phyloP scores from a whole-genome alignment of 2,113 vertebrate species.

The Nanorana parkeri region DNA sequence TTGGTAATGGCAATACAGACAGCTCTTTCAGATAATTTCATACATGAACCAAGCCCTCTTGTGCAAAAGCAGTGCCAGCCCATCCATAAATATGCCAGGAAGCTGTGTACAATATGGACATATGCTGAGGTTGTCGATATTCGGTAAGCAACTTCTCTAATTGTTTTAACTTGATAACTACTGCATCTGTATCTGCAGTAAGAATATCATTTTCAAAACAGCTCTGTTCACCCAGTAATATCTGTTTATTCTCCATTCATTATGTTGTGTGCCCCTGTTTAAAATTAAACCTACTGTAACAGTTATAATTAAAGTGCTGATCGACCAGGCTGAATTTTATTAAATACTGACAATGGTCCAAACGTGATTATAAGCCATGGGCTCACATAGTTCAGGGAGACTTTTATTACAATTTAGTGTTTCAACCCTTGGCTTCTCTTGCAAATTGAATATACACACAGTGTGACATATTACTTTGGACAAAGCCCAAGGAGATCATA shows the following conservation, averaged over 20 bases:
- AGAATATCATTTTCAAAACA: no score
- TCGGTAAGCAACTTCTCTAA: no score
- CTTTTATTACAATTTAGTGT: conserved; percentile 50
- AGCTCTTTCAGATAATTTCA: no score
- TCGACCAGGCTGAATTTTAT: conserved; percentile 40
- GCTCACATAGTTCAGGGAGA: conserved; percentile 48
- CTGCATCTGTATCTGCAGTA: no score
- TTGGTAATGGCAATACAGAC: no score
- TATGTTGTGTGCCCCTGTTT: neutral
- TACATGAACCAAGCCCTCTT: no score
- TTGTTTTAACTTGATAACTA: no score
- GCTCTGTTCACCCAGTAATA: neutral
- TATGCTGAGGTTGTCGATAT: no score
- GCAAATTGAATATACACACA: conserved; percentile 38
- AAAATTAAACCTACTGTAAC: neutral
- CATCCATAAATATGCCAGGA: no score
- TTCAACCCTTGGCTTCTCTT: conserved; percentile 51
- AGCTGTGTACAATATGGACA: no score
- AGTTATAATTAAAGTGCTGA: conserved; percentile 43
- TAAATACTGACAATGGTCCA: conserved; percentile 48
- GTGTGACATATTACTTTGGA: conserved; percentile 50
- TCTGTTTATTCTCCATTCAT: neutral
- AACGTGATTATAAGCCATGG: conserved; percentile 46
- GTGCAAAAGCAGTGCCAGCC: no score
- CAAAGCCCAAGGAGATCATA: conserved; percentile 51